Conservation (phyloP, 2,888 invertebrate species). For the Nudaria mundana region DNA sequence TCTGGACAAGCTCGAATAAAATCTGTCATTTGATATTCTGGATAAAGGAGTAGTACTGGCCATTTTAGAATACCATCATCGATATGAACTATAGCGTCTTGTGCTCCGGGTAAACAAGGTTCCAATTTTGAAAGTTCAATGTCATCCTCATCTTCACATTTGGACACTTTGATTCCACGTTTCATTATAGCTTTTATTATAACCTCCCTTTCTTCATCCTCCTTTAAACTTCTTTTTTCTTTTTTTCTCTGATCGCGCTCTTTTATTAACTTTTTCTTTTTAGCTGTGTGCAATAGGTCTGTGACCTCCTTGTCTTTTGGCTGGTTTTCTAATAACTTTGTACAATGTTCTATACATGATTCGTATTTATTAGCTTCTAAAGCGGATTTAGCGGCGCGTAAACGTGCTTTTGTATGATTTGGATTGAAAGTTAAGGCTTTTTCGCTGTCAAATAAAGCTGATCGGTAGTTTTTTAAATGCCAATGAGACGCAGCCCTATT, state of each 20-base stretch:
- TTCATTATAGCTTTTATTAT: constrained; percentile 67
- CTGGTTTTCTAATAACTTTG: constrained; percentile 82
- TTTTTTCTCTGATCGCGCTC: constrained; percentile 81
- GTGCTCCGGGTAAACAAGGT: constrained; percentile 84
- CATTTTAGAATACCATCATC: constrained; percentile 85
- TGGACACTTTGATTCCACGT: constrained; percentile 78
- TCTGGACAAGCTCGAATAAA: constrained; percentile 92
- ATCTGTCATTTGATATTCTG: constrained; percentile 93
- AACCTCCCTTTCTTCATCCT: constrained; percentile 60
- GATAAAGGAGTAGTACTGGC: constrained; percentile 95
- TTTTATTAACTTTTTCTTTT: constrained; percentile 72
- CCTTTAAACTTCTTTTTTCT: constrained; percentile 61
- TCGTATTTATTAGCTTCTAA: constrained; percentile 84
- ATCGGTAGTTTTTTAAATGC: constrained; percentile 90
- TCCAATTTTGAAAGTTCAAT: constrained; percentile 79
- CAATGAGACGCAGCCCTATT: constrained; percentile 96
- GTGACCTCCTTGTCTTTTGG: constrained; percentile 74
- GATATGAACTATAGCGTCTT: constrained; percentile 83
- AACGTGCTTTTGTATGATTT: constrained; percentile 88
- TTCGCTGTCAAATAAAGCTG: constrained; percentile 90
- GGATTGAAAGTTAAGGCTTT: constrained; percentile 88
- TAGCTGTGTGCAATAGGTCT: constrained; percentile 55
- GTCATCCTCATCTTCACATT: constrained; percentile 69
- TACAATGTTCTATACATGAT: constrained; percentile 87
- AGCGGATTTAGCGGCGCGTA: constrained; percentile 88